These are phyloP conservation scores for Sternotherus odoratus DNA, from an alignment of 2,797 vertebrate genomes.

Conservation along the genomic window DNA sequence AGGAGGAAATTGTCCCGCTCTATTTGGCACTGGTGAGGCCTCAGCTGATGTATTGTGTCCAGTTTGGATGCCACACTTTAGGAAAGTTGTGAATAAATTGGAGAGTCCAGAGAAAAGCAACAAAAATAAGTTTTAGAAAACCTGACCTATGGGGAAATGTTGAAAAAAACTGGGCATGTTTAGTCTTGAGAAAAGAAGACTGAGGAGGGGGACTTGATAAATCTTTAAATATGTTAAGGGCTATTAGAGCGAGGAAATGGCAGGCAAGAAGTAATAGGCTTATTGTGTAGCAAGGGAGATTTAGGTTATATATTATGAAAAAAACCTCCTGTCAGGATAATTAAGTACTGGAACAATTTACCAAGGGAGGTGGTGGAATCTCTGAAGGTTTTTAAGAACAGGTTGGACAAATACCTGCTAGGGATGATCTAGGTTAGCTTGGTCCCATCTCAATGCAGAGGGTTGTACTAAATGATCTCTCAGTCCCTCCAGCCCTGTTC, in stretches of 20 bases:
- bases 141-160: background rate
- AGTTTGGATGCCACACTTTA: background rate
- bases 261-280: background rate
- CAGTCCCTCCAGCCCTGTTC: background rate
- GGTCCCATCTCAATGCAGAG: background rate
- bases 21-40: background rate
- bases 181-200: background rate
- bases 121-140: background rate
- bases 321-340: background rate
- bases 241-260: background rate
- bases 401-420: background rate
- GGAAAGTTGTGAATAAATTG: background rate
- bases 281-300: background rate
- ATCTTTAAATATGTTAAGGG: background rate
- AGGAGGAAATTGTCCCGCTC: background rate
- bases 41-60: background rate
- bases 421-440: background rate
- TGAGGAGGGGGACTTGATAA: background rate
- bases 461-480: background rate
- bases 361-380: background rate
- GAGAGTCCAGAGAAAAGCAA: background rate
- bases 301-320: background rate
- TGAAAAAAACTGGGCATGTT: background rate
- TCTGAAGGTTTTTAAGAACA: background rate
- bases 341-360: background rate